Conservation (phyloP, 1,140 invertebrate species). For the Drosophila pectinifera region DNA sequence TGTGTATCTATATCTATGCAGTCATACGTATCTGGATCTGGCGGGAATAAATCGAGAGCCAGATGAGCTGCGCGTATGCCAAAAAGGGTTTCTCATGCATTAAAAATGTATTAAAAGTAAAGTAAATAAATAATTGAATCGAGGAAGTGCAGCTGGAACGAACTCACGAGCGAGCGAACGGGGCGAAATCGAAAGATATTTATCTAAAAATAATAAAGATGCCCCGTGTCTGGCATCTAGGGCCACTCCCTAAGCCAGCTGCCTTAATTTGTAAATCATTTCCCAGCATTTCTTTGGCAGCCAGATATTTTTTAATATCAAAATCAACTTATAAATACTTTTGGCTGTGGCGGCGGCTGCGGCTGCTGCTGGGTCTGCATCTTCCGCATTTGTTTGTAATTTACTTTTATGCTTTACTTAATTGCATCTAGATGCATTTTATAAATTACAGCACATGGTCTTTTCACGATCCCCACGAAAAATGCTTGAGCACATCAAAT, state of each 20-base stretch:
- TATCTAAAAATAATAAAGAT: constrained; percentile 81
- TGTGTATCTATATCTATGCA: constrained; percentile 18
- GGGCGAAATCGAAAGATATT: constrained; percentile 74
- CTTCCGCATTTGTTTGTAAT: constrained; percentile 82
- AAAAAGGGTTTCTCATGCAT: constrained; percentile 60
- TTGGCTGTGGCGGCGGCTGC: constrained; percentile 9
- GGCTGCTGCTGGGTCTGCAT: constrained; percentile 29
- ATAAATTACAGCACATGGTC: constrained; percentile 72
- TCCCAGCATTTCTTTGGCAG: constrained; percentile 35
- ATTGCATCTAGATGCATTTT: constrained; percentile 82
- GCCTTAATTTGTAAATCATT: constrained; percentile 80
- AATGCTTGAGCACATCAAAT: constrained; percentile 58
- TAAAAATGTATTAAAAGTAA: constrained; percentile 76
- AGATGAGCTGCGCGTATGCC: constrained; percentile 52
- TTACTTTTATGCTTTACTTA: constrained; percentile 82
- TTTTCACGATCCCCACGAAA: constrained; percentile 23
- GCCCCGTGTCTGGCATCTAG: constrained; percentile 48
- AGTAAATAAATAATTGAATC: constrained; percentile 77
- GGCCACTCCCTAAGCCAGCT: constrained; percentile 61
- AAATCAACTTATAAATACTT: constrained; percentile 71
- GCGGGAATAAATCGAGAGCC: constrained; percentile 65
- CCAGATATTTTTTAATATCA: constrained; percentile 58
- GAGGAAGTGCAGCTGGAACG: constrained; percentile 30
- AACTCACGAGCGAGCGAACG: constrained; percentile 21
- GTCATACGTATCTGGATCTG: constrained; percentile 33